Percentiles rank a stretch among this genome's conserved stretches.
Conservation (phyloP, 2,888 invertebrate species). For the Tridacna gigas region DNA sequence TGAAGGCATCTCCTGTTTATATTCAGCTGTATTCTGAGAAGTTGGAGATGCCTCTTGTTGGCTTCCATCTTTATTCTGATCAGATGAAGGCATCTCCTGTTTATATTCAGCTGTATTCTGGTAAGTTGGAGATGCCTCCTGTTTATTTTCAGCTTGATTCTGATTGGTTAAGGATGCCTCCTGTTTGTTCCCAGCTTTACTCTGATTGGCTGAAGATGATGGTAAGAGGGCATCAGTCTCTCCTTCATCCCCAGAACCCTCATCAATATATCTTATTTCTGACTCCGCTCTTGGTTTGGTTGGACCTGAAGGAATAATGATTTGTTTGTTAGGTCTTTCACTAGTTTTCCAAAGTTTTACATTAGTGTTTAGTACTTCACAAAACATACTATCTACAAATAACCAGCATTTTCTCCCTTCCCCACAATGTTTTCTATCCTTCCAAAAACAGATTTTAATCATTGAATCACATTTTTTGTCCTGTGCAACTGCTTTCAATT, state of each 20-base stretch:
- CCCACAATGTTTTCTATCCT: too few relatives aligned
- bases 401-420: too few relatives aligned
- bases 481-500: too few relatives aligned
- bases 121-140: not conserved
- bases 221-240: slow-evolving; percentile 58
- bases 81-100: not conserved
- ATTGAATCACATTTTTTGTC: too few relatives aligned
- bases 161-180: not conserved
- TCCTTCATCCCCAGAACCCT: slow-evolving; percentile 70
- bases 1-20: slow-evolving; percentile 1
- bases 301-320: not conserved
- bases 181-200: not conserved
- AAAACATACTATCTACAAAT: too few relatives aligned
- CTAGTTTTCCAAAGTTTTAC: not conserved
- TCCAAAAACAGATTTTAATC: too few relatives aligned
- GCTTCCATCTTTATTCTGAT: not conserved
- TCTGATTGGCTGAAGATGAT: slow-evolving; percentile 5
- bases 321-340: not conserved
- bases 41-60: not conserved
- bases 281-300: slow-evolving; percentile 21
- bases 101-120: not conserved
- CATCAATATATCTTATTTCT: slow-evolving; percentile 75
- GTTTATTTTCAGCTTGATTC: not conserved
- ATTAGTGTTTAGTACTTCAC: not conserved
- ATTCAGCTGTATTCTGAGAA: not conserved